phyloP scores from a whole-genome alignment of 1,140 invertebrate species.

The Lethrus apterus region DNA sequence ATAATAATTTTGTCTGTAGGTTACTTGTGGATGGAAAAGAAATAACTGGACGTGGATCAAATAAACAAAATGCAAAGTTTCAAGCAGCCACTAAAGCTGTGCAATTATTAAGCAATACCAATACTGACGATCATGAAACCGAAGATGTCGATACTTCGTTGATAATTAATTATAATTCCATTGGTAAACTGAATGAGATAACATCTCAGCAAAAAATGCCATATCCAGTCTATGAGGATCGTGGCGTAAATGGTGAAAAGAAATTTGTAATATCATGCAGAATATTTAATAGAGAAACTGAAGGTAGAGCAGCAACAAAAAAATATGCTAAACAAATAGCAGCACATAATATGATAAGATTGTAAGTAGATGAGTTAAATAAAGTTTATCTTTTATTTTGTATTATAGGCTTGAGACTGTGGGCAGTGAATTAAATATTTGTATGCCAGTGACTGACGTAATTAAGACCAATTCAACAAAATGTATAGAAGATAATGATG shows the following conservation, averaged over 20 bases:
- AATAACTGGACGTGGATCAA: not conserved
- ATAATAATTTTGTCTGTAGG: not conserved
- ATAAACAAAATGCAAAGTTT: conserved; percentile 4
- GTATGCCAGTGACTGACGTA: too few relatives aligned
- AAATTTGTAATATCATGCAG: conserved; percentile 2
- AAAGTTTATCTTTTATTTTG: too few relatives aligned
- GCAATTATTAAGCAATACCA: not conserved
- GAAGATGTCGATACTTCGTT: not conserved
- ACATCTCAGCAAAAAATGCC: not conserved
- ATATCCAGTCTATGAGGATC: conserved; percentile 5
- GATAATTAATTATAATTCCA: not conserved
- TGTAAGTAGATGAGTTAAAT: not conserved
- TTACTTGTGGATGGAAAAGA: not conserved
- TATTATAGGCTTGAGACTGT: too few relatives aligned
- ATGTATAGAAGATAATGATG: too few relatives aligned
- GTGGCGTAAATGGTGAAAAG: not conserved
- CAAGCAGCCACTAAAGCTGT: not conserved
- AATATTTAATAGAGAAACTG: not conserved
- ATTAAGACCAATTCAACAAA: too few relatives aligned
- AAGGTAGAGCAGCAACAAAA: not conserved
- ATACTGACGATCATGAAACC: not conserved
- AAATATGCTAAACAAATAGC: conserved; percentile 2
- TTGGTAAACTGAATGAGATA: conserved; percentile 2
- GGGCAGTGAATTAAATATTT: too few relatives aligned
- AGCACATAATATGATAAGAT: conserved; percentile 6